Evolutionary conservation across 1,140 invertebrate genomes (phyloP).

Genomic region (Papilio dardanus): DNA sequence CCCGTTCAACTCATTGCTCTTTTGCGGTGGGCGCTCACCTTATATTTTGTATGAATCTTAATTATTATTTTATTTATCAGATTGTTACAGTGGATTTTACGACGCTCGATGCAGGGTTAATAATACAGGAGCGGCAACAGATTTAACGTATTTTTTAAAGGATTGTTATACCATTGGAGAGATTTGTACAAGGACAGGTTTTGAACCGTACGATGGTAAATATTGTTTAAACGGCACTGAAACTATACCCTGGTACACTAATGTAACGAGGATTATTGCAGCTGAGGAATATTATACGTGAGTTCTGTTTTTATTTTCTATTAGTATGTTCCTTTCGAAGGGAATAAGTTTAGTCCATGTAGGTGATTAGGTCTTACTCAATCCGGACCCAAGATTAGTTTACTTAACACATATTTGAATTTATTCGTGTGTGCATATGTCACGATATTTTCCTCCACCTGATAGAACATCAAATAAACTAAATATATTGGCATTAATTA

Average conservation of each 20-base stretch:
- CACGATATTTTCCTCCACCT: no score
- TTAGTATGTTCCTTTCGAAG: neutral
- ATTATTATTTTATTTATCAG: conserved; percentile 52
- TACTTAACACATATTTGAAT: no score
- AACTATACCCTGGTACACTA: conserved; percentile 63
- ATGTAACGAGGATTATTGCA: conserved; percentile 76
- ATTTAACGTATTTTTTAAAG: conserved; percentile 79
- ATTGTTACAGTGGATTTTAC: conserved; percentile 82
- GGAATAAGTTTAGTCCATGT: no score
- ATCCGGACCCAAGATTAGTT: no score
- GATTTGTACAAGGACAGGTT: conserved; percentile 75
- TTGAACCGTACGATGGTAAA: conserved; percentile 67
- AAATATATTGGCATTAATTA: no score
- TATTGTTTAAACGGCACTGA: conserved; percentile 68
- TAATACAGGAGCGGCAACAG: conserved; percentile 56
- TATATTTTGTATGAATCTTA: no score
- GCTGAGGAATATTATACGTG: conserved; percentile 85
- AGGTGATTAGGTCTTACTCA: no score
- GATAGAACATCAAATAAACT: no score
- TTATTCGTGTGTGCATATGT: no score
- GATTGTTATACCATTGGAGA: conserved; percentile 77
- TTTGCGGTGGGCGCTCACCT: no score
- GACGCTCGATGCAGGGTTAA: conserved; percentile 73
- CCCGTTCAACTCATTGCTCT: no score
- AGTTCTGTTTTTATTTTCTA: conserved; percentile 44